These are phyloP conservation scores for Prinia subflava DNA, from an alignment of 2,113 vertebrate species.

Conservation along the genomic window DNA sequence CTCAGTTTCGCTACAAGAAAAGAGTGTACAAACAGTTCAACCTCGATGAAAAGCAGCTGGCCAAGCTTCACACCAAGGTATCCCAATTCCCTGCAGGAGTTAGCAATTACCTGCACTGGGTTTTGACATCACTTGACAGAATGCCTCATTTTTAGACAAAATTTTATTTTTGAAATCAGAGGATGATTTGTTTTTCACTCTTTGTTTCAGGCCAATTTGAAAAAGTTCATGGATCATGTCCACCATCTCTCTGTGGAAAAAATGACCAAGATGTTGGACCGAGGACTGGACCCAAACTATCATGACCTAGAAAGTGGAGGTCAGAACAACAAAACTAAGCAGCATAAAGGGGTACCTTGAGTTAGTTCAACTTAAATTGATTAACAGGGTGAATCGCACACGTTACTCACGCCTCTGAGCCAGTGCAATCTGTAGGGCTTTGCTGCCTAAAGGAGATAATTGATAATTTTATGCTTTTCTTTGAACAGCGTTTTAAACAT, in stretches of 20 bases:
- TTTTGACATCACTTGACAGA: neutral
- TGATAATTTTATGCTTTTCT: neutral
- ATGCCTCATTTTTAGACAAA: neutral
- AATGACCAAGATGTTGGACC: slow-evolving; percentile 86
- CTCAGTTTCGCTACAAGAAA: slow-evolving; percentile 96
- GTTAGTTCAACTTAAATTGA: neutral
- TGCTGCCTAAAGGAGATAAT: neutral
- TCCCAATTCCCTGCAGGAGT: neutral
- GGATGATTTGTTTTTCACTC: neutral
- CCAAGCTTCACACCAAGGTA: slow-evolving; percentile 97
- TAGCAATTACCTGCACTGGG: neutral
- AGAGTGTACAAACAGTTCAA: slow-evolving; percentile 95
- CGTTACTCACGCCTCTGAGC: neutral
- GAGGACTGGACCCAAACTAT: slow-evolving; percentile 93
- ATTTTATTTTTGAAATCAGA: neutral
- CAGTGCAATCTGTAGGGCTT: neutral
- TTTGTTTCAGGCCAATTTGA: slow-evolving; percentile 83
- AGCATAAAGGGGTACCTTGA: neutral
- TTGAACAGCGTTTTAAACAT: neutral
- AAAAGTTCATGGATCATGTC: slow-evolving; percentile 91
- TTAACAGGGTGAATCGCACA: neutral
- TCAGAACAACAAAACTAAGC: slow-evolving; percentile 48
- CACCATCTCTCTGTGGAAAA: slow-evolving; percentile 89
- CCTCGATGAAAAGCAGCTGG: slow-evolving; percentile 95
- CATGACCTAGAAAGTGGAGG: slow-evolving; percentile 92